These are phyloP conservation scores for Oligia latruncula DNA, from an alignment of 2,888 invertebrate genomes.

Conservation along the genomic window DNA sequence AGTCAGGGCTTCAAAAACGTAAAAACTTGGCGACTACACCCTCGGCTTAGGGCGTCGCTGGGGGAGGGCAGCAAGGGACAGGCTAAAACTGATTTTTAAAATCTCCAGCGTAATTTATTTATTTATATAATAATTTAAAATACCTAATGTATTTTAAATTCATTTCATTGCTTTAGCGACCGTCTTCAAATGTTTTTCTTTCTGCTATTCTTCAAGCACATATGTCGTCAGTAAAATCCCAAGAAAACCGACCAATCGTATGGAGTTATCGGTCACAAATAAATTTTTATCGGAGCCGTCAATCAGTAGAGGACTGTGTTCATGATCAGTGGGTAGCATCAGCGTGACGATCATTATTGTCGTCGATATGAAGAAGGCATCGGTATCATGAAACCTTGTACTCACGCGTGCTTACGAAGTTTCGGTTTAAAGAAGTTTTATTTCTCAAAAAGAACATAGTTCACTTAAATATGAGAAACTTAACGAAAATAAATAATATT, in stretches of 20 bases:
- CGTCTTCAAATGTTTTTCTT: neutral
- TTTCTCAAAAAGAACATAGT: too few relatives aligned
- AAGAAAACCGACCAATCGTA: neutral
- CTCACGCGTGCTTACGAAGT: neutral
- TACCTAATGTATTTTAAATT: neutral
- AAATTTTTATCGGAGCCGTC: conserved; percentile 12
- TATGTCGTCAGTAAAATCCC: neutral
- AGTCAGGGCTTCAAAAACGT: neutral
- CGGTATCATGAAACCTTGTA: conserved; percentile 9
- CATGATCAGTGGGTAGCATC: neutral
- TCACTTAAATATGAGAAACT: too few relatives aligned
- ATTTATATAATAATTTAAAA: too few relatives aligned
- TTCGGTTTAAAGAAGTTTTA: too few relatives aligned
- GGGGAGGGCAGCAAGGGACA: neutral
- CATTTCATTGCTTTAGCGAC: neutral
- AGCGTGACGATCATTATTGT: conserved; percentile 1
- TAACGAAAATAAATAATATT: too few relatives aligned
- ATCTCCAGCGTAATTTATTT: neutral
- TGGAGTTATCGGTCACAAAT: conserved; percentile 23
- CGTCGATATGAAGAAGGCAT: neutral
- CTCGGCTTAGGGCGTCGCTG: neutral
- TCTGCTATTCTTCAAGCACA: neutral
- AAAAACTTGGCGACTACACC: neutral
- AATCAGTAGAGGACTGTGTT: conserved; percentile 1
- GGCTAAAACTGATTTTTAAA: neutral